Base-by-base conservation (phyloP, 1,140 invertebrate genomes). In the Drosophila trapezifrons region DNA sequence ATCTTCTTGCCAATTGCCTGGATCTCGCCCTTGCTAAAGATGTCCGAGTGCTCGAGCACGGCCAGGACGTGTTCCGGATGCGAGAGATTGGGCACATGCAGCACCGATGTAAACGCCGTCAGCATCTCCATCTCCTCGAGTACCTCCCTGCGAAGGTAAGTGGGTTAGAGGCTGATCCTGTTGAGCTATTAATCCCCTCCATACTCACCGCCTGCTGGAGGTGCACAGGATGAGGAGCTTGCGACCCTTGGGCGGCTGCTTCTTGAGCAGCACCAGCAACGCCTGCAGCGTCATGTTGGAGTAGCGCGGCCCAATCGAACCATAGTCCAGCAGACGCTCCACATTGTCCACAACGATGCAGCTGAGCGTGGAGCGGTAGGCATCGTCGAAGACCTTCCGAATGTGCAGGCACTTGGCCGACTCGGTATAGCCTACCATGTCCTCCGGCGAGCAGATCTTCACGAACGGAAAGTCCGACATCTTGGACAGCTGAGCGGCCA, bases 261-360 rank as follows among this genome's bases (percentile, higher is more conserved):
- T 98, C 93, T 99, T 99, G 29, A 99, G 92, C 62, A 99, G 93
- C 12, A 99, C 98, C 45, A 99, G 93, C 3, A 99, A 92, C 1
- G 98, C 98, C 93, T 99, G 98, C 42, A 99, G 93, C 2, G 98
- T 99, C 35, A 99, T 93, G 93, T 99, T 99, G 25, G 98, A 99
- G 93, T 99, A 99, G 7, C 99, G 94, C 1, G 98, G 98, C 4
- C 99, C 99, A 91, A 99, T 99, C 0, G 98, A 95, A 42, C 98
- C 98, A 92, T 99, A 99, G 93, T 99, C 99, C 78, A 99, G 93
- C 22, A 99, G 93, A 81, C 98, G 95, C 92, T 99, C 99, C 81
- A 99, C 97, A 92, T 99, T 99, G 93, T 99, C 99, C 55, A 99
- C 97, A 60, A 99, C 93, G 91, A 99, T 97, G 91, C 98, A 99